Evolutionary conservation across 2,888 invertebrate genomes (phyloP), one percentile per base, ranked within the genome.

Genomic region (Pachycephus smyrnensis): DNA sequence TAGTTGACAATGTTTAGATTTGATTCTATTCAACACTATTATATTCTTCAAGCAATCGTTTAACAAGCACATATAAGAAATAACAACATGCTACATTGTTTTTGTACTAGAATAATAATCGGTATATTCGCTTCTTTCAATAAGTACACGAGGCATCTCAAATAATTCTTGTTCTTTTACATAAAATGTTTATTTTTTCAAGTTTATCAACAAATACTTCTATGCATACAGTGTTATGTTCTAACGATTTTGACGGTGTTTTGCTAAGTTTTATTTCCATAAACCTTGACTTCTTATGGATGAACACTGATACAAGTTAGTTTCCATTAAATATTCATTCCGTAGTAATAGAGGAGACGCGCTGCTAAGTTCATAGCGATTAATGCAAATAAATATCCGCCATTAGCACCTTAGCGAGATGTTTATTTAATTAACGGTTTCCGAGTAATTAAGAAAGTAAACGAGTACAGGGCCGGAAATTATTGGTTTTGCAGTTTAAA

Each of bases 281-380:
- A 55, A 55, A 55, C 23, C 55, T 23, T 55, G 1, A 55, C 23
- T 55, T 55, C 23, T 23, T 55, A 55, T 23, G 6, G 55, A 55
- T 23, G 23, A 55, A 23, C 9, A 55, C 55, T 23, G 35, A 75
- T 33, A 75, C 15, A 15, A 15, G 73, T 32, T 55, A 30, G n/a
- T 36, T 77, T 69, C 69, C 55, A 3, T 75, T 73, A 32, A 40
- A 74, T 73, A 69, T 35, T 81, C 69, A 79, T 83, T 73, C 73
- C 15, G 79, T 55, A 77, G 73, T 69, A 32, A 69, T 73, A 55
- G 76, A 55, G 55, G 23, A 55, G 23, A 9, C 23, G 23, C 55
- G 23, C 9, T 23, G 23, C 23, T 55, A 55, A 15, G 55, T 55
- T 55, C 23, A 23, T 55, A 55, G 23, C 55, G 55, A 9, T 55